A percentile compares a stretch with the other conserved stretches of the same genome.
Conservation (phyloP, 2,113 vertebrate species). For the Aspiorhynchus laticeps region DNA sequence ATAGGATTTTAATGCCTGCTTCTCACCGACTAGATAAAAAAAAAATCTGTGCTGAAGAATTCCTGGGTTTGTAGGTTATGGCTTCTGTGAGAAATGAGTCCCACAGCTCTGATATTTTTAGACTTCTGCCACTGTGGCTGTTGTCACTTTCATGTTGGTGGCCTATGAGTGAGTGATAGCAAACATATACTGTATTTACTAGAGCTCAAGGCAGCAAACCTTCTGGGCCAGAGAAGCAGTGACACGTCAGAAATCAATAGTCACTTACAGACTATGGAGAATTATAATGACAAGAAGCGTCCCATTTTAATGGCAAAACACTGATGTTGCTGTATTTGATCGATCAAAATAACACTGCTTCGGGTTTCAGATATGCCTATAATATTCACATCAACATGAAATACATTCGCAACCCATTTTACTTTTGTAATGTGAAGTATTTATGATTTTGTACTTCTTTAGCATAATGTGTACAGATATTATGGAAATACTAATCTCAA, state of each 20-base stretch:
- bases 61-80: conserved; percentile 47
- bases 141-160: conserved; percentile 35
- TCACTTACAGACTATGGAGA: conserved; percentile 28
- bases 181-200: conserved; percentile 46
- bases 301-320: not conserved
- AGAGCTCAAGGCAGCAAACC: conserved; percentile 15
- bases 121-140: conserved; percentile 18
- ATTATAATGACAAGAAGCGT: conserved; percentile 24
- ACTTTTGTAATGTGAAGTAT: not conserved
- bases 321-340: conserved; percentile 20
- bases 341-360: not conserved
- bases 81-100: conserved; percentile 25
- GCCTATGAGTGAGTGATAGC: conserved; percentile 46
- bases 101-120: conserved; percentile 42
- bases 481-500: too few relatives aligned
- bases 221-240: conserved; percentile 10
- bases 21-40: conserved; percentile 11
- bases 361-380: not conserved
- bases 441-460: not conserved
- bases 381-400: not conserved
- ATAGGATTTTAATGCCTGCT: not conserved
- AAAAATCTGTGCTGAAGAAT: conserved; percentile 3
- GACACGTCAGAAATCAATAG: conserved; percentile 34
- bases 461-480: not conserved
- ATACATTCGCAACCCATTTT: not conserved